A percentile compares a stretch with the other conserved stretches of the same genome.
Evolutionary conservation across 2,797 vertebrate genomes (phyloP).

Genomic region (Paramormyrops hopkinsi): DNA sequence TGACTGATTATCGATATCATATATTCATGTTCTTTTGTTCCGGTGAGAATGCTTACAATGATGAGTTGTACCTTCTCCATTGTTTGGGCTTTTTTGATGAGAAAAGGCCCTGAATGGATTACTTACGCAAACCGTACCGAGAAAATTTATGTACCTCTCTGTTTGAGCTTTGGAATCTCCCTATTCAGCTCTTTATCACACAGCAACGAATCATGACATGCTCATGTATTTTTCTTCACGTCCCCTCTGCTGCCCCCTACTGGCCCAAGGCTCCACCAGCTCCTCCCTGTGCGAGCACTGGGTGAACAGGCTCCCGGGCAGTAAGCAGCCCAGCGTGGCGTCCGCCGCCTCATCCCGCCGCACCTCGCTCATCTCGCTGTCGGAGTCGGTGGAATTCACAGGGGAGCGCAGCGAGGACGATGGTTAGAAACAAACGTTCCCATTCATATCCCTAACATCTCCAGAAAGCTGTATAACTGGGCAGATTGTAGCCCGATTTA

Average conservation of each 20-base stretch:
- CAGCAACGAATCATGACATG: neutral
- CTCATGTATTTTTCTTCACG: neutral
- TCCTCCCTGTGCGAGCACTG: constrained; percentile 97
- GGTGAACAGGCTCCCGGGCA: constrained; percentile 90
- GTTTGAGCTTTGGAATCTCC: neutral
- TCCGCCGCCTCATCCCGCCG: constrained; percentile 90
- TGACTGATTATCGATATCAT: neutral
- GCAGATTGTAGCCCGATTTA: neutral
- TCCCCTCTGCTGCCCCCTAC: neutral
- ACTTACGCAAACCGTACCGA: neutral
- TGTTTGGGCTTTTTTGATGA: neutral
- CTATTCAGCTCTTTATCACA: neutral
- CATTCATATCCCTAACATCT: neutral
- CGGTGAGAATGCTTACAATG: neutral
- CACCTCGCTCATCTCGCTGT: constrained; percentile 87
- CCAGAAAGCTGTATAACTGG: neutral
- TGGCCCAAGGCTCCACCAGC: constrained; percentile 79
- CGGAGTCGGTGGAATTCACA: constrained; percentile 85
- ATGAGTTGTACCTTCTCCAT: neutral
- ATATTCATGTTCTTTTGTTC: neutral
- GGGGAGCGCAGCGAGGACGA: constrained; percentile 89
- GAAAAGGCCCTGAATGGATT: neutral
- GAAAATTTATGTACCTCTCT: neutral
- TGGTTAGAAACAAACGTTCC: constrained; percentile 60
- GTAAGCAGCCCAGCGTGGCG: constrained; percentile 85